These are phyloP conservation scores for Callorhinus ursinus DNA, from an alignment of 2,113 vertebrate genomes.

Conservation along the genomic window DNA sequence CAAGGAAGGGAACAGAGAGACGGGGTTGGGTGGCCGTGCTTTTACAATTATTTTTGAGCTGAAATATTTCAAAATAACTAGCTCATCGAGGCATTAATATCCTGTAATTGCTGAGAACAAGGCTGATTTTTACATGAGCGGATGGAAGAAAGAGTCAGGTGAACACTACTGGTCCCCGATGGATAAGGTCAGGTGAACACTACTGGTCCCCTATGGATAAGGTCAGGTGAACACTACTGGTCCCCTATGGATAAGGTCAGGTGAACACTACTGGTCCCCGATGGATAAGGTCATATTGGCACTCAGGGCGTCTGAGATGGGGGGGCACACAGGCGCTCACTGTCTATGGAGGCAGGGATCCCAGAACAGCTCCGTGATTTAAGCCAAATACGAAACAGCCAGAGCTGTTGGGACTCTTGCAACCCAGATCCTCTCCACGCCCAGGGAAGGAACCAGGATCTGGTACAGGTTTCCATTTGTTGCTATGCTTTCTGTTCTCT, in stretches of 20 bases:
- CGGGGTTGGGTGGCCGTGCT: accelerated
- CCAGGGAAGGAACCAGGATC: neutral
- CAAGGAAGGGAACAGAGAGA: no score
- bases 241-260: accelerated
- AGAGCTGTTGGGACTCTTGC: accelerated
- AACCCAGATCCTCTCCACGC: accelerated
- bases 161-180: accelerated
- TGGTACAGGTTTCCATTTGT: accelerated
- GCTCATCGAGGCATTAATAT: accelerated
- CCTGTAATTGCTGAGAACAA: neutral
- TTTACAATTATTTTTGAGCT: neutral
- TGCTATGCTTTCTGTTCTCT: accelerated
- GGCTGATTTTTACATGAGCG: neutral
- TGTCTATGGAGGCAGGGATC: accelerated
- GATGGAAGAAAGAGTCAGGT: neutral
- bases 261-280: accelerated
- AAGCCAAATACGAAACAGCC: accelerated
- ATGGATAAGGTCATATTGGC: accelerated
- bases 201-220: accelerated
- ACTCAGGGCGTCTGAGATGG: accelerated
- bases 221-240: accelerated
- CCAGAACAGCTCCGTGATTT: accelerated
- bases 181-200: no score
- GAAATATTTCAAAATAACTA: neutral
- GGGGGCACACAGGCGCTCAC: accelerated